Conservation (phyloP, 2,113 vertebrate genomes). For the Saiga tatarica region DNA sequence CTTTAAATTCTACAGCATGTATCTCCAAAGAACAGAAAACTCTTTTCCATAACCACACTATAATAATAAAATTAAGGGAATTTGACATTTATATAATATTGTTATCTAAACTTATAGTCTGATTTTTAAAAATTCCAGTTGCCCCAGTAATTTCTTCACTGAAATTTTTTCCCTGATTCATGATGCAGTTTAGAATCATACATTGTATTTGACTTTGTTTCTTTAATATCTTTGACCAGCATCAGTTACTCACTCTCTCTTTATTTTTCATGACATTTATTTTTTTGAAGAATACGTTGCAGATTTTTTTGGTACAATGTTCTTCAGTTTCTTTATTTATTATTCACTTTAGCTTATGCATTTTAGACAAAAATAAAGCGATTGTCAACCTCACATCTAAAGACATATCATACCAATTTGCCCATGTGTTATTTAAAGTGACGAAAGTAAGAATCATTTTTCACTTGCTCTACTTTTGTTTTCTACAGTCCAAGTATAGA, state of each 20-base stretch:
- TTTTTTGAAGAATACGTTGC: background rate
- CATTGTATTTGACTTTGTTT: background rate
- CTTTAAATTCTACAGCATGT: background rate
- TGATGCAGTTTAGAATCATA: background rate
- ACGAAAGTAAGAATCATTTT: background rate
- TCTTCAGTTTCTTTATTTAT: background rate
- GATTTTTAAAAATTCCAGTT: background rate
- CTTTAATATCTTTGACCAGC: background rate
- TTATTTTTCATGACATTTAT: background rate
- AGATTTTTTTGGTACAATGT: background rate
- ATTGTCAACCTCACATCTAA: background rate
- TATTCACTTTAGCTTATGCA: background rate
- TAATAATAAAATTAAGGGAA: background rate
- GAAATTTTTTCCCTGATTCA: background rate
- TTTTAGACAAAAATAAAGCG: background rate
- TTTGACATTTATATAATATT: background rate
- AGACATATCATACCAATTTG: background rate
- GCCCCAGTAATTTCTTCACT: background rate
- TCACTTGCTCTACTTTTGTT: background rate
- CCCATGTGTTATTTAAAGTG: background rate
- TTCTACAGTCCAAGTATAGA: background rate
- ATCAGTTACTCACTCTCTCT: background rate
- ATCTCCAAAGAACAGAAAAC: background rate
- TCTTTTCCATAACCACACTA: background rate
- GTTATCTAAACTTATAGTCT: background rate